Conservation (phyloP, 2,113 vertebrate genomes). For the Pseudolaguvia tuberculata region DNA sequence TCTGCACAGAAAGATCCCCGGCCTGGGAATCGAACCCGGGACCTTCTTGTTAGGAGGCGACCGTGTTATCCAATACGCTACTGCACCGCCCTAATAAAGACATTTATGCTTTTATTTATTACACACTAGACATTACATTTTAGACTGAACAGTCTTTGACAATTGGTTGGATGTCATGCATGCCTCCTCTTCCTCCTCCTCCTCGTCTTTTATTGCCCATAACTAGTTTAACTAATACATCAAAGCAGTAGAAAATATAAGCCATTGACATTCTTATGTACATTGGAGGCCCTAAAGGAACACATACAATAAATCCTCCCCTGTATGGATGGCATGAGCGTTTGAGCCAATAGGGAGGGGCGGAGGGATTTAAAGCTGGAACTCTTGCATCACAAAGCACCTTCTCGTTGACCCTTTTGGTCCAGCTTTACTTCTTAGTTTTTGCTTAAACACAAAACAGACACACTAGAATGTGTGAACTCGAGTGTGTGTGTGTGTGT, state of each 20-base stretch:
- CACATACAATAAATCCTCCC: neutral
- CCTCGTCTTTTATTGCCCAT: no score
- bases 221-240: neutral
- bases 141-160: no score
- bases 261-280: neutral
- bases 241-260: neutral
- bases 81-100: no score
- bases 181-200: no score
- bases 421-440: neutral
- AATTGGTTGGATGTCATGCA: no score
- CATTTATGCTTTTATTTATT: no score
- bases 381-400: neutral
- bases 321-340: neutral
- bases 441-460: neutral
- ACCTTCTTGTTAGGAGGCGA: no score
- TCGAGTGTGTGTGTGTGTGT: neutral
- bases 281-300: neutral
- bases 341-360: neutral
- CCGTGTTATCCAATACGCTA: no score
- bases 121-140: no score
- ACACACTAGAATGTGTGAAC: neutral
- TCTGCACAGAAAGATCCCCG: no score
- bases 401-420: neutral
- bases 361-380: neutral
- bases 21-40: no score